These are phyloP conservation scores for Chydorus sphaericus DNA, from an alignment of 2,888 invertebrate species.

Conservation along the genomic window DNA sequence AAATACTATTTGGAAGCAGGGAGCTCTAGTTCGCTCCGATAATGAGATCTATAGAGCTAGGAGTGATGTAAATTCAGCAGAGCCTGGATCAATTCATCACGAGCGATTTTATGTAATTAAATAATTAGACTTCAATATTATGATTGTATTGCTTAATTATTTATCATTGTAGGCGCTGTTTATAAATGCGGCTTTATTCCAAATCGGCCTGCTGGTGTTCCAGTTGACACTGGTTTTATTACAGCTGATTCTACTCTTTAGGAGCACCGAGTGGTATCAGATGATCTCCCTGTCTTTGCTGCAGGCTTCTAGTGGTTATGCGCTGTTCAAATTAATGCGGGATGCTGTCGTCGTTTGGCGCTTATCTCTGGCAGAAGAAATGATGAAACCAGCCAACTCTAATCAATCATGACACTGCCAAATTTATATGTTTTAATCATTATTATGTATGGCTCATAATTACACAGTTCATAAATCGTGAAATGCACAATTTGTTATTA, in stretches of 20 bases:
- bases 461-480: no score
- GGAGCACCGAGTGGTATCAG: conserved; percentile 81
- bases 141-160: conserved; percentile 17
- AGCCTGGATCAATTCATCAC: conserved; percentile 69
- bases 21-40: conserved; percentile 54
- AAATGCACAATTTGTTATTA: background rate
- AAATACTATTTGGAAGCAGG: conserved; percentile 53
- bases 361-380: conserved; percentile 56
- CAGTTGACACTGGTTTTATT: conserved; percentile 42
- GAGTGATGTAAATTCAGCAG: conserved; percentile 68
- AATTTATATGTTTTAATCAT: no score
- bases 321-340: conserved; percentile 72
- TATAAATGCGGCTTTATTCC: conserved; percentile 62
- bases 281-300: conserved; percentile 70
- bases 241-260: conserved; percentile 62
- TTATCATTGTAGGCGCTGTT: conserved; percentile 53
- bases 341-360: conserved; percentile 74
- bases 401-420: no score
- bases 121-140: conserved; percentile 15
- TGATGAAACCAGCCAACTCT: conserved; percentile 24
- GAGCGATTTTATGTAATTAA: conserved; percentile 69
- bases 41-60: conserved; percentile 59
- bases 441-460: no score
- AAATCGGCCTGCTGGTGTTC: conserved; percentile 54
- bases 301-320: conserved; percentile 78